These are phyloP conservation scores for Pheosia gnoma DNA, from an alignment of 2,888 invertebrate genomes.

Conservation along the genomic window DNA sequence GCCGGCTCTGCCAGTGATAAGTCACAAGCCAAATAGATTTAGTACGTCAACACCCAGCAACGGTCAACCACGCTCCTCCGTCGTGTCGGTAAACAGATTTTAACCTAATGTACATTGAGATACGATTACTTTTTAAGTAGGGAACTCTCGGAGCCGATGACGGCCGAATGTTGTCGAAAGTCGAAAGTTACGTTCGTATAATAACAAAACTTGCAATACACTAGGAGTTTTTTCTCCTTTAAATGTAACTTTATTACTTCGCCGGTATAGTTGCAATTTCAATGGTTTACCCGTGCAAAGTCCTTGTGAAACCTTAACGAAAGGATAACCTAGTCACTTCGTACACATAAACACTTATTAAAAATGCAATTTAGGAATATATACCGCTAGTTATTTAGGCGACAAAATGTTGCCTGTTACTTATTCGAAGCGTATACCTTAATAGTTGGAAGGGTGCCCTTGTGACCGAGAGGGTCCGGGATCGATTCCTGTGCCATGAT, in stretches of 20 bases:
- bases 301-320: not conserved
- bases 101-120: conserved; percentile 9
- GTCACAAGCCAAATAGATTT: conserved; percentile 4
- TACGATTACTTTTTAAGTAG: not conserved
- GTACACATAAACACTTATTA: conserved; percentile 29
- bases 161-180: not conserved
- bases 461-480: too few species aligned
- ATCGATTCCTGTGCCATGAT: too few species aligned
- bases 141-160: not conserved
- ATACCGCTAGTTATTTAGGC: conserved; percentile 6
- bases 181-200: not conserved
- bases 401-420: too few species aligned
- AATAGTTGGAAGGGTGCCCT: too few species aligned
- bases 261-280: not conserved
- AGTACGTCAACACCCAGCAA: conserved; percentile 22
- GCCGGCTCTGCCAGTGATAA: conserved; percentile 87
- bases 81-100: conserved; percentile 1
- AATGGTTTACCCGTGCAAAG: not conserved
- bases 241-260: not conserved
- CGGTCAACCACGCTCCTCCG: conserved; percentile 23
- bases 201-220: not conserved
- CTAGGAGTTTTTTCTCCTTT: not conserved
- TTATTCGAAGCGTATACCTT: too few species aligned
- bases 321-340: conserved; percentile 27
- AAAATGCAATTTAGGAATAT: conserved; percentile 37